phyloP scores from a whole-genome alignment of 2,888 invertebrate species.

The Odontothrips loti region DNA sequence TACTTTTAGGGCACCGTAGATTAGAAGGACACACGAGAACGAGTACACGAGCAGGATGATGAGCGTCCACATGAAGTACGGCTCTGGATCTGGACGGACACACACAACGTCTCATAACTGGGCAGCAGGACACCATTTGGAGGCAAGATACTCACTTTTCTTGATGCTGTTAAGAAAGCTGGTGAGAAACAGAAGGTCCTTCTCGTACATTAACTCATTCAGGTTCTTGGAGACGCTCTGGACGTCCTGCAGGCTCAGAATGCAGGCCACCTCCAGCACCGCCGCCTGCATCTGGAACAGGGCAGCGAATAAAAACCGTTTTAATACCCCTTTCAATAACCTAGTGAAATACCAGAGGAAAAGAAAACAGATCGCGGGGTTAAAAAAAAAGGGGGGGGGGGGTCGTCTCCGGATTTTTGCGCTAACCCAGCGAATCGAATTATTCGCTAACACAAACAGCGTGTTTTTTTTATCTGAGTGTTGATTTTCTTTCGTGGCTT shows the following conservation, averaged over 20 bases:
- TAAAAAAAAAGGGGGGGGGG: too few species aligned
- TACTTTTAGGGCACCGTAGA: constrained; percentile 35
- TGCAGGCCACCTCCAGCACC: neutral
- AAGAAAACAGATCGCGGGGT: too few species aligned
- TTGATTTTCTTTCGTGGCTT: too few species aligned
- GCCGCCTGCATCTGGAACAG: constrained; percentile 13
- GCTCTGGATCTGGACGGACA: constrained; percentile 33
- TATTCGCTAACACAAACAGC: too few species aligned
- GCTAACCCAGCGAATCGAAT: too few species aligned
- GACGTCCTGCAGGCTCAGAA: neutral
- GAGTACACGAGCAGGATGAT: constrained; percentile 31
- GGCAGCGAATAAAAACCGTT: neutral
- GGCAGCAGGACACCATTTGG: too few species aligned
- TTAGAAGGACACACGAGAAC: constrained; percentile 32
- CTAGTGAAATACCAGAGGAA: neutral
- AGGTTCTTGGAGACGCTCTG: constrained; percentile 8
- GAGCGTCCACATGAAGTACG: constrained; percentile 28
- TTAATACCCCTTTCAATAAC: neutral
- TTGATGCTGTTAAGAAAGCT: constrained; percentile 22
- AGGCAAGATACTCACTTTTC: constrained; percentile 27
- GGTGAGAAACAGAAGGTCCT: neutral
- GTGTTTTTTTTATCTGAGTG: too few species aligned
- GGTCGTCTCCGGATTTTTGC: too few species aligned
- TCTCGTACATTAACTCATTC: neutral
- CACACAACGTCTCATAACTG: neutral